A percentile compares a stretch with the other conserved stretches of the same genome.
These are phyloP conservation scores for Heterodera filipjevi DNA, from an alignment of 2,888 invertebrate species.

Conservation along the genomic window DNA sequence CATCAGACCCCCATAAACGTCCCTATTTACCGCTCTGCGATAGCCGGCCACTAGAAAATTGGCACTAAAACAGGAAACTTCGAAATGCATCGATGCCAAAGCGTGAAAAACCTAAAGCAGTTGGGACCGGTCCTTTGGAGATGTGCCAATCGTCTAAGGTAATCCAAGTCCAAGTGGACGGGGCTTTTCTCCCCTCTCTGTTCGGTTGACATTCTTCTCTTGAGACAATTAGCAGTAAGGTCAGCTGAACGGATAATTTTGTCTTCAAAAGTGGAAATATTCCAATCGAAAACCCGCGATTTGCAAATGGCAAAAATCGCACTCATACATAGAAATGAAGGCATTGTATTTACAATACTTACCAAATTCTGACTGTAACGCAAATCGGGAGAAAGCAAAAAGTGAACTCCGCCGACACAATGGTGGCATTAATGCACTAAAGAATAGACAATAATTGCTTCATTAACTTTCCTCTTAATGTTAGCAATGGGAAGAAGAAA, in stretches of 20 bases:
- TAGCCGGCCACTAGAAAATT: conserved; percentile 35
- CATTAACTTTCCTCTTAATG: too few species aligned
- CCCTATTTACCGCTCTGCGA: conserved; percentile 37
- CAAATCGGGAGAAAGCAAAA: neutral
- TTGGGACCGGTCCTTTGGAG: neutral
- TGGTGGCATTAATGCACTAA: too few species aligned
- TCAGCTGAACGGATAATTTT: neutral
- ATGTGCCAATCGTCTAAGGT: neutral
- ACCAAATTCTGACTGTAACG: neutral
- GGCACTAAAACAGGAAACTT: conserved; percentile 30
- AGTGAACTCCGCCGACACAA: too few species aligned
- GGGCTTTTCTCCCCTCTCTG: neutral
- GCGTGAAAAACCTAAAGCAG: neutral
- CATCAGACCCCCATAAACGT: conserved; percentile 60
- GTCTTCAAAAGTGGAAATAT: neutral
- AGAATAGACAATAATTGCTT: too few species aligned
- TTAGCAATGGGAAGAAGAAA: too few species aligned
- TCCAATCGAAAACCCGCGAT: neutral
- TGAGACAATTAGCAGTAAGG: neutral
- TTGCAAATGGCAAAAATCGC: too few species aligned
- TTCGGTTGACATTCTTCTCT: neutral
- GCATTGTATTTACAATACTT: too few species aligned
- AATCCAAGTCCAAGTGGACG: neutral
- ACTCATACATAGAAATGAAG: too few species aligned
- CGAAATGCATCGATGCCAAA: neutral